A percentile compares a stretch with the other conserved stretches of the same genome.
phyloP scores from a whole-genome alignment of 2,113 vertebrate species.

The Gymnogyps californianus region DNA sequence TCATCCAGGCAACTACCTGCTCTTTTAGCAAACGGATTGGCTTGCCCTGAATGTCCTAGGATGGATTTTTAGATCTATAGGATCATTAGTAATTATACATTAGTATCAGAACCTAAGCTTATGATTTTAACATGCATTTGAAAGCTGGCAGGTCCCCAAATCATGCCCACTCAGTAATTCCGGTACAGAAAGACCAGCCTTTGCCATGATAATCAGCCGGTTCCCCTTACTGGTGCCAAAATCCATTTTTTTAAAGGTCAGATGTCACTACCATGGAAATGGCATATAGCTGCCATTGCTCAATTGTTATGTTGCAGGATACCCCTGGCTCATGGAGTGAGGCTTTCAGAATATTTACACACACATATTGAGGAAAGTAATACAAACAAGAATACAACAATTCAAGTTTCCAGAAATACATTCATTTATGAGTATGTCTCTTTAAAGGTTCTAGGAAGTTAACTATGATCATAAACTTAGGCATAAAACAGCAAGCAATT shows the following conservation, averaged over 20 bases:
- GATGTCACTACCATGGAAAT: background rate
- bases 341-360: background rate
- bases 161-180: background rate
- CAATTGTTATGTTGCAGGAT: background rate
- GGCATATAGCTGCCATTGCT: background rate
- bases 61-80: background rate
- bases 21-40: background rate
- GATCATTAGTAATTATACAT: background rate
- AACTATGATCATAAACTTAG: background rate
- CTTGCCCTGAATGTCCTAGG: background rate
- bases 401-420: background rate
- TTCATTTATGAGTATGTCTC: background rate
- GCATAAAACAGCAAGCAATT: background rate
- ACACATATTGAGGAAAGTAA: background rate
- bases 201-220: background rate
- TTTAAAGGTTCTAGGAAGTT: background rate
- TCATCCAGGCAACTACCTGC: background rate
- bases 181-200: background rate
- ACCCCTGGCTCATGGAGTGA: background rate
- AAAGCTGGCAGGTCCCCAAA: background rate
- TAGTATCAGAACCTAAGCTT: background rate
- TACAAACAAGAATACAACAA: background rate
- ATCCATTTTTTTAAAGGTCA: background rate
- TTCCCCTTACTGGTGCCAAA: background rate
- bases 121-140: background rate